Evolutionary conservation across 2,888 invertebrate species (phyloP).

Genomic region (Caenorhabditis auriculariae): DNA sequence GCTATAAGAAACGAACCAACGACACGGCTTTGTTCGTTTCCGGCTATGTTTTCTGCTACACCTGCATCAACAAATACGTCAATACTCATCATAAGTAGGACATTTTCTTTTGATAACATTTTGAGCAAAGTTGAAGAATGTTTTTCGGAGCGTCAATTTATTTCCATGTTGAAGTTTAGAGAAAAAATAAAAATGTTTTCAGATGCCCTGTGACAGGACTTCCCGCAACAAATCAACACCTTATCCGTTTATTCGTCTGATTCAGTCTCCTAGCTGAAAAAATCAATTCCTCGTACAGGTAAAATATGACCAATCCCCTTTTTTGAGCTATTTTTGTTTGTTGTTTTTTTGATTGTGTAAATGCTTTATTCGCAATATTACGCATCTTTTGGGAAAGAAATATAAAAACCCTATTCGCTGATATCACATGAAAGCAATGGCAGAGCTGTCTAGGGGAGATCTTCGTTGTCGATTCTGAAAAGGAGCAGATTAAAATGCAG

Average conservation of each 20-base stretch:
- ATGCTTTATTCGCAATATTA: no score
- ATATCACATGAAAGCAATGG: no score
- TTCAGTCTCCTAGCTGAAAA: no score
- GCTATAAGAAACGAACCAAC: constrained; percentile 51
- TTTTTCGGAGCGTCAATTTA: not conserved
- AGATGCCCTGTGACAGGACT: constrained; percentile 59
- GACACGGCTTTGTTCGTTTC: constrained; percentile 58
- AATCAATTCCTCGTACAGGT: no score
- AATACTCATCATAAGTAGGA: constrained; percentile 38
- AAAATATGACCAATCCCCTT: no score
- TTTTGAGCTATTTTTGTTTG: no score
- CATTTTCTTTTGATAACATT: not conserved
- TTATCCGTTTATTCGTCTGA: constrained; percentile 52
- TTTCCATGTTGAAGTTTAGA: not conserved
- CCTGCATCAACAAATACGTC: constrained; percentile 59
- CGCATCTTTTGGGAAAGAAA: no score
- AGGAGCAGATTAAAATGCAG: not conserved
- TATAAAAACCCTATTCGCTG: no score
- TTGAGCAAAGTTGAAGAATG: not conserved
- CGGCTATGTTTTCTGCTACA: constrained; percentile 63
- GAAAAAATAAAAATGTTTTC: constrained; percentile 5
- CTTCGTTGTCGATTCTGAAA: constrained; percentile 24
- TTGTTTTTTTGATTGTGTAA: no score
- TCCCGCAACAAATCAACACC: constrained; percentile 46
- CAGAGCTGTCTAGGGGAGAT: no score